These are phyloP conservation scores for Anser brachyrhynchus DNA, from an alignment of 2,113 vertebrate genomes.

Conservation along the genomic window DNA sequence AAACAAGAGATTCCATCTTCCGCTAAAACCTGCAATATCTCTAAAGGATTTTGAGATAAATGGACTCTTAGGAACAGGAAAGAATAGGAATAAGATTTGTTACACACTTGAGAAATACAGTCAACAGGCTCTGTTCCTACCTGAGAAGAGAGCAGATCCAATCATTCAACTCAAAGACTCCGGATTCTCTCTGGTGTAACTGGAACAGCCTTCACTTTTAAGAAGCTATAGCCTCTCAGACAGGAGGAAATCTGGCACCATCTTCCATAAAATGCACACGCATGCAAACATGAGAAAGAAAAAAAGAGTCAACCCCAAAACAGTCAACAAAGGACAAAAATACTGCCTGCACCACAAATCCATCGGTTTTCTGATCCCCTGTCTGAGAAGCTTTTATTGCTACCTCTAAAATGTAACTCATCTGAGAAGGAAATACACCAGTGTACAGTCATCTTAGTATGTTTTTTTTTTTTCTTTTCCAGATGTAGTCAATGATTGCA, in stretches of 20 bases:
- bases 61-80: background rate
- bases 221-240: background rate
- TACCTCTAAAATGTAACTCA: background rate
- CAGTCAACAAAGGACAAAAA: background rate
- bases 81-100: background rate
- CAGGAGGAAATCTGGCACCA: background rate
- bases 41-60: background rate
- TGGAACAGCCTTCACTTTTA: background rate
- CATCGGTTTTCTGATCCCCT: background rate
- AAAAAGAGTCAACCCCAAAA: background rate
- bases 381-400: background rate
- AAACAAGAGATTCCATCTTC: background rate
- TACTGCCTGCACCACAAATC: background rate
- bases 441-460: background rate
- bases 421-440: background rate
- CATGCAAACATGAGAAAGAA: fast-evolving
- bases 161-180: background rate
- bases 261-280: background rate
- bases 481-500: background rate
- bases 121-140: background rate
- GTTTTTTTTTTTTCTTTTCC: background rate
- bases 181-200: background rate
- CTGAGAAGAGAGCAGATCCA: background rate
- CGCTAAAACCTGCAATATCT: background rate
- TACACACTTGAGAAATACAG: background rate